Percentiles rank a stretch among this genome's conserved stretches.
Evolutionary conservation across 2,113 vertebrate genomes (phyloP).

Genomic region (Dunckerocampus dactyliophorus): DNA sequence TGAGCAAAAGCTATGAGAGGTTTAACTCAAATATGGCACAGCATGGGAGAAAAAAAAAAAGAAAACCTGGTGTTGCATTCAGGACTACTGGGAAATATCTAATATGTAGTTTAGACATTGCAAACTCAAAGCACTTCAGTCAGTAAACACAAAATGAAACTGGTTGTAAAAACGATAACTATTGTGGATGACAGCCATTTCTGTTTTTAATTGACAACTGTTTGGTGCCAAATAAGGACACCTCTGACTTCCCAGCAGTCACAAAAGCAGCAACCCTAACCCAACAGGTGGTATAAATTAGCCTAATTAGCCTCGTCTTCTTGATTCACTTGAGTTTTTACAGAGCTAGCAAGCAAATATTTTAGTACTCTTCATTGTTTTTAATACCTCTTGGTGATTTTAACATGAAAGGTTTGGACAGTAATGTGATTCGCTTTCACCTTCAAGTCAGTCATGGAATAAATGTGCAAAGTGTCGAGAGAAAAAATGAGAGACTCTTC

Average conservation of each 20-base stretch:
- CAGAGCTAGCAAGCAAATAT: not conserved
- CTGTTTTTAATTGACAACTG: not conserved
- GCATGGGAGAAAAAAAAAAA: not conserved
- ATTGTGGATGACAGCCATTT: not conserved
- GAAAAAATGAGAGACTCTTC: slow-evolving; percentile 40
- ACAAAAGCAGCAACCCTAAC: slow-evolving; percentile 40
- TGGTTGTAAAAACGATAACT: not conserved
- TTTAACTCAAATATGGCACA: not conserved
- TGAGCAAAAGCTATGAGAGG: too few relatives aligned
- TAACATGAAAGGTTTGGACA: slow-evolving; percentile 55
- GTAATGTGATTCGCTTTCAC: slow-evolving; percentile 70
- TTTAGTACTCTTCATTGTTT: not conserved
- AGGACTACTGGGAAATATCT: not conserved
- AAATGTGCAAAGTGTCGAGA: slow-evolving; percentile 67
- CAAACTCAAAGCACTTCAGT: not conserved
- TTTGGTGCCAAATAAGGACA: not conserved
- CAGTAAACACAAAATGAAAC: not conserved
- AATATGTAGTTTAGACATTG: not conserved
- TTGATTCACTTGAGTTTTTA: not conserved
- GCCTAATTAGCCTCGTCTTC: slow-evolving; percentile 4
- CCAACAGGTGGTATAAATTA: slow-evolving; percentile 41
- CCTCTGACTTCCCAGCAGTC: not conserved
- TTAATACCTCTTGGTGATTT: not conserved
- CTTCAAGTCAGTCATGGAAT: slow-evolving; percentile 76
- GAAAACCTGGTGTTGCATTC: not conserved